Base-by-base conservation (phyloP, 92 coral and sea anemone species). In the Montipora capitata region DNA sequence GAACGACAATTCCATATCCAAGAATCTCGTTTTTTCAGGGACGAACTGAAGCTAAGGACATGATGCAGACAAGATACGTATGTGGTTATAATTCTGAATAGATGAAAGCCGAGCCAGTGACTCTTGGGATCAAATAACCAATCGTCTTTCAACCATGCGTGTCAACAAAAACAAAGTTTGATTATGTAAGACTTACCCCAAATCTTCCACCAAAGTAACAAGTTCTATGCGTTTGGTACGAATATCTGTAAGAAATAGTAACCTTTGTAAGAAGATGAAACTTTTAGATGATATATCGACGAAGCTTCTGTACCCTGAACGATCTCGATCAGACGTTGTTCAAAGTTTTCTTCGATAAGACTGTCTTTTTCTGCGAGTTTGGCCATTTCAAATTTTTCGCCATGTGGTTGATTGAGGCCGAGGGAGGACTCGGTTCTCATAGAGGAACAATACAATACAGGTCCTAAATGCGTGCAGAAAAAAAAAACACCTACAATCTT, bases 201-300 rank as follows among this genome's bases (percentile, higher is more conserved):
- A 91, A 16, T 77, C 82, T 80, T 88, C 94, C 67, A 94, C 94
- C 27, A 94, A 64, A 8, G 73, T 82, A 10, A 92, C 80, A 72
- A 92, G 76, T 61, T 85, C 90, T 7, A 81, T 61, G 27, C 84
- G 72, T 71, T 81, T 78, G 4, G 68, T 38, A 42, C 86, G 79
- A 14, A 92, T 86, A 68, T 85, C 94, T 92, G 74, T 10, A 83
- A 51, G 77, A 54, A 70, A 59, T 42, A 35, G 11, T 4, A 40
- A 10, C 40, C 13, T 4, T 39, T 68, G 14, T 48, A 27, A 16
- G 74, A 4, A 20, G 17, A 49, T 38, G 77, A 51, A 68, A 10
- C 44, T 0, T 16, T 16, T 5, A 66, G 7, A 68, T n/a, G 35
- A 0, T 12, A 6, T 1, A 3, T 11, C 11, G 17, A 38, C 68